Evolutionary conservation across 2,797 vertebrate genomes (phyloP).

Genomic region (Muscicapa striata): DNA sequence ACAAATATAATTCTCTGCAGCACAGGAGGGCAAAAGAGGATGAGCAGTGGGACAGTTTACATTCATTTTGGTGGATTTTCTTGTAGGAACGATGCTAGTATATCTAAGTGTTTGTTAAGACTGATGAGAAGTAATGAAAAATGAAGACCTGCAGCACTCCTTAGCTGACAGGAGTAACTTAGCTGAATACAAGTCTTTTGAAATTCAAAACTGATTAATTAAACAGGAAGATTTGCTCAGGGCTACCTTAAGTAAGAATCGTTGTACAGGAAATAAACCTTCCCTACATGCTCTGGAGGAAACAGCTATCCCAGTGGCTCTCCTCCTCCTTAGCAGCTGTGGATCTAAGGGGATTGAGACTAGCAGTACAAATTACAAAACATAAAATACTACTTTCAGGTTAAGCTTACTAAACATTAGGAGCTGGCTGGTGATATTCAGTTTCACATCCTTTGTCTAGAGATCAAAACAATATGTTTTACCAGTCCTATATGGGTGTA

Average conservation of each 20-base stretch:
- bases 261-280: background rate
- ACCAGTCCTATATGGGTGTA: fast-evolving
- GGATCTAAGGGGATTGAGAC: background rate
- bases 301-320: background rate
- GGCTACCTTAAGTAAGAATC: background rate
- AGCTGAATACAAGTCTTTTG: background rate
- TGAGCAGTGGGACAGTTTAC: background rate
- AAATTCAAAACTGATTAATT: background rate
- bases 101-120: background rate
- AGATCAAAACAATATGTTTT: background rate
- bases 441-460: background rate
- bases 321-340: background rate
- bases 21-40: conserved; percentile 16
- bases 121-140: background rate
- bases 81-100: background rate
- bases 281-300: background rate
- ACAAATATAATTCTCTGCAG: background rate
- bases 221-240: background rate
- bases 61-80: background rate
- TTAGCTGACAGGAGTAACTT: background rate
- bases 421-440: background rate
- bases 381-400: background rate
- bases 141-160: background rate
- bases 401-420: background rate
- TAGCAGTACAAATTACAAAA: background rate